A percentile compares a stretch with the other conserved stretches of the same genome.
Evolutionary conservation across 2,888 invertebrate species (phyloP).

Genomic region (Heteromurus nitidus): DNA sequence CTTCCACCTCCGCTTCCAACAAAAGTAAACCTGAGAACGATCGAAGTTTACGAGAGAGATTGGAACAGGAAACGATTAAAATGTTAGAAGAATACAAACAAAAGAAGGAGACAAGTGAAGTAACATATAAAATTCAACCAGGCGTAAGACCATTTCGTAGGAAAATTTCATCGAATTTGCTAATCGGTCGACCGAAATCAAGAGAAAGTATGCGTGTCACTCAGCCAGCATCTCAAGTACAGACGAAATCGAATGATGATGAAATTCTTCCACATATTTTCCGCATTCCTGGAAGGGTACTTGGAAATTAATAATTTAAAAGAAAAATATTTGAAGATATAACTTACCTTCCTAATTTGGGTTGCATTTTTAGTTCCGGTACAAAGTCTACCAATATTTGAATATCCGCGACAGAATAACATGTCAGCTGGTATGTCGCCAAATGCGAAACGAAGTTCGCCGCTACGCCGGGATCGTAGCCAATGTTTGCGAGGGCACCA

Average conservation of each 20-base stretch:
- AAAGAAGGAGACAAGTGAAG: neutral
- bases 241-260: too few relatives aligned
- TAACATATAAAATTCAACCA: neutral
- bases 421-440: conserved; percentile 33
- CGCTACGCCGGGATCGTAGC: conserved; percentile 18
- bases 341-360: neutral
- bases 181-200: neutral
- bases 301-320: neutral
- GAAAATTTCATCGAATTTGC: neutral
- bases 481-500: neutral
- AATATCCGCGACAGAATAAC: neutral
- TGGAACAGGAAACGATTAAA: neutral
- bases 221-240: too few relatives aligned
- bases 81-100: neutral
- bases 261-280: conserved; percentile 6
- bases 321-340: neutral
- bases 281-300: neutral
- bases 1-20: too few relatives aligned
- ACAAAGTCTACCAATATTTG: conserved; percentile 20
- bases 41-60: neutral
- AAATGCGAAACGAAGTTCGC: conserved; percentile 34
- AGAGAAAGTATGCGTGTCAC: too few relatives aligned
- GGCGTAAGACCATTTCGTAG: neutral
- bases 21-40: neutral
- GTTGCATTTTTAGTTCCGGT: neutral